Evolutionary conservation across 1,140 invertebrate genomes (phyloP), one percentile per base, ranked within the genome.

Genomic region (Marisa cornuarietis): DNA sequence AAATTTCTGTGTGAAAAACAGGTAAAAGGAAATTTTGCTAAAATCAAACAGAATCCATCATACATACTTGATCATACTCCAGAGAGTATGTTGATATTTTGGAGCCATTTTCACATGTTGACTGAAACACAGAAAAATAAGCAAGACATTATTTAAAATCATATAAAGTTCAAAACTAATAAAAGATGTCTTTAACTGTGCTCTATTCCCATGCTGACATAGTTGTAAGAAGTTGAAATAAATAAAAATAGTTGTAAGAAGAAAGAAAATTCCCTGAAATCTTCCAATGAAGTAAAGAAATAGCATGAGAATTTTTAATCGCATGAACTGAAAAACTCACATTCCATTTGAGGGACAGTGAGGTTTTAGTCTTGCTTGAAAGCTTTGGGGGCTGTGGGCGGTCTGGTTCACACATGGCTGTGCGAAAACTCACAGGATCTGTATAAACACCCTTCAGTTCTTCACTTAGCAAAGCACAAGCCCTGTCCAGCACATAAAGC

Each of bases 31-130:
- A 63, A 20, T 42, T 42, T 42, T 58, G 54, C 54, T 14, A 58
- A 18, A 58, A 58, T 58, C 54, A 58, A 58, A 42, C 31, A 42
- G 1, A 42, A 2, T 0, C 31, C 31, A 42, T 42, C 26, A 65
- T 49, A 72, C 81, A 78, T 76, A 88, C 95, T 85, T 95, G 93
- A 89, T 96, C 95, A 90, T 94, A 95, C 91, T 97, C 95, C 63
- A 97, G 90, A 52, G 95, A 88, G 91, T 96, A 97, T 81, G 94
- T 93, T 31, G 92, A 93, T 74, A 97, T 94, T 84, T 94, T 94
- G 14, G 95, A 93, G 0, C 95, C 96, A 91, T 97, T 96, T 85
- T 96, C 95, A 81, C 91, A 89, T 5, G 94, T 92, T 52, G 94
- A 92, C 86, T 93, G 92, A 93, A 90, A 95, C 95, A 63, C 62